A percentile compares a stretch with the other conserved stretches of the same genome.
phyloP scores from a whole-genome alignment of 2,797 vertebrate species.

The Cryptoblepharus egeriae region DNA sequence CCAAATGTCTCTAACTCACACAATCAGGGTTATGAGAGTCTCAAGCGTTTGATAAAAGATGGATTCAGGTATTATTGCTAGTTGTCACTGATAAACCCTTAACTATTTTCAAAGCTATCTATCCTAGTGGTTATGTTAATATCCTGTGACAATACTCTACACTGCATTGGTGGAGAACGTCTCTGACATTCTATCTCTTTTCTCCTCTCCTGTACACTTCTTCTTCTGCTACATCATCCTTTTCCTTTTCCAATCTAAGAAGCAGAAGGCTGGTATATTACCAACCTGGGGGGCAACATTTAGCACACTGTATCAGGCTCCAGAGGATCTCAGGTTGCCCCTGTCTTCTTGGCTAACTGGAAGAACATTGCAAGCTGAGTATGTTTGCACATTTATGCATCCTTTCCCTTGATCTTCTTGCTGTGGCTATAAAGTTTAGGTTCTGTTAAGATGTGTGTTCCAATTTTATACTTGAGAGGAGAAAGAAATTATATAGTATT shows the following conservation, averaged over 20 bases:
- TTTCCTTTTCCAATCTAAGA: too few species aligned
- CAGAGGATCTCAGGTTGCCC: too few species aligned
- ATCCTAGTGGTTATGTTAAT: background rate
- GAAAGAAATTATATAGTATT: too few species aligned
- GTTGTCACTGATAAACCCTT: background rate
- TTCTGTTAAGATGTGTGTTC: background rate
- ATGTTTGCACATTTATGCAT: too few species aligned
- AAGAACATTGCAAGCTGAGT: background rate
- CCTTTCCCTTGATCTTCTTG: too few species aligned
- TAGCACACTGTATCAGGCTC: too few species aligned
- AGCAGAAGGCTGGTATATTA: too few species aligned
- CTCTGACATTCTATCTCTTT: too few species aligned
- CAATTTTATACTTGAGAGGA: too few species aligned
- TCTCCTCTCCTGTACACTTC: too few species aligned
- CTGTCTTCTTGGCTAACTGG: background rate
- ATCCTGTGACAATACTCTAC: background rate
- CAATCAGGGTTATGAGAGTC: background rate
- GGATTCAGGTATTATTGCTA: background rate
- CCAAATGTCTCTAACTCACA: background rate
- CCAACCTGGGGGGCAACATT: too few species aligned
- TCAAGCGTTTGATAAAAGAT: background rate
- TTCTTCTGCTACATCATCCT: too few species aligned
- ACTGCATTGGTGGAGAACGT: background rate
- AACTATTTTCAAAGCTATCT: background rate
- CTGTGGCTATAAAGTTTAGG: background rate